phyloP scores from a whole-genome alignment of 1,140 invertebrate species.

The Patella vulgata region DNA sequence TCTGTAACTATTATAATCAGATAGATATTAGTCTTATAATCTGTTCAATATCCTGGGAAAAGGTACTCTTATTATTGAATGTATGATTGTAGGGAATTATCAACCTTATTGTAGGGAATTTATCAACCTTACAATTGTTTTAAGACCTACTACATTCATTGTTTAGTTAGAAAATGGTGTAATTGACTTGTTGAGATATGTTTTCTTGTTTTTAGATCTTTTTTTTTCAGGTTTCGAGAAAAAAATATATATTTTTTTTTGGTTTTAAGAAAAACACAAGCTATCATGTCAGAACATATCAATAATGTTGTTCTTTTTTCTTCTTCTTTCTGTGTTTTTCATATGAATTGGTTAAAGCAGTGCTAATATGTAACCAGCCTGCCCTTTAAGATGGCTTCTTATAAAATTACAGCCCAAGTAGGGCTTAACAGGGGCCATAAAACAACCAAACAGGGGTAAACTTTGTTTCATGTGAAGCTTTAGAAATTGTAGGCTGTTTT shows the following conservation, averaged over 20 bases:
- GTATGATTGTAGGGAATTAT: no score
- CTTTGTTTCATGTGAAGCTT: constrained; percentile 16
- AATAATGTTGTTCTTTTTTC: constrained; percentile 7
- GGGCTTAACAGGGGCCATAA: constrained; percentile 14
- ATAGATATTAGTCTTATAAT: no score
- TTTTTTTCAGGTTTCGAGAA: constrained; percentile 1
- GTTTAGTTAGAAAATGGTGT: no score
- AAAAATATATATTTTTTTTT: background rate
- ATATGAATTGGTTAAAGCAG: constrained; percentile 17
- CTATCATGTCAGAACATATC: background rate
- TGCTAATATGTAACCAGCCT: constrained; percentile 2
- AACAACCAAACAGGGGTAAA: constrained; percentile 21
- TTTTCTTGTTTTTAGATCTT: background rate
- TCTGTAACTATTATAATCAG: no score
- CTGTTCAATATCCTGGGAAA: no score
- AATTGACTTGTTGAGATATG: no score
- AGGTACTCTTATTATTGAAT: no score
- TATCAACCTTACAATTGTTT: no score
- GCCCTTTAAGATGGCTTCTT: constrained; percentile 19
- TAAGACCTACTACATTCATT: no score
- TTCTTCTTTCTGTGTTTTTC: constrained; percentile 28
- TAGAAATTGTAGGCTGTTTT: constrained; percentile 9
- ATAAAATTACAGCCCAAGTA: constrained; percentile 14
- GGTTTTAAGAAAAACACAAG: background rate
- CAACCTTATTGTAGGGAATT: no score